phyloP scores from a whole-genome alignment of 2,888 invertebrate species.

The Trichacis sp. region DNA sequence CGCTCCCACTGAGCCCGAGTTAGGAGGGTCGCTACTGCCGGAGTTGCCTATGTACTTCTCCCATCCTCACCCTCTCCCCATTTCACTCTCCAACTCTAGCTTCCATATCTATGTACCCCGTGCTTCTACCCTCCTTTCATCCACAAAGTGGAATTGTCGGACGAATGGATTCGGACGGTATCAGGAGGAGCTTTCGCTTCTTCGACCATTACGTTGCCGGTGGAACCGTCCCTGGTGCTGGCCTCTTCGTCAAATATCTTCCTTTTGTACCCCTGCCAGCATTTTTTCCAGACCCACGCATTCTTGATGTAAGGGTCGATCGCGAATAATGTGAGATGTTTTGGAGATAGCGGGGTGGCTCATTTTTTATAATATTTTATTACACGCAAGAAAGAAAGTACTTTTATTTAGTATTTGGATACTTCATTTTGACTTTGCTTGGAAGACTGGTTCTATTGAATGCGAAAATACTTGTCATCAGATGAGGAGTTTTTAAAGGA shows the following conservation, averaged over 20 bases:
- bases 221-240: slow-evolving; percentile 34
- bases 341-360: too few relatives aligned
- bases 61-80: slow-evolving; percentile 43
- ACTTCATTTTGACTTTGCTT: too few relatives aligned
- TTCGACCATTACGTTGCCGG: slow-evolving; percentile 44
- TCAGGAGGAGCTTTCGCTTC: slow-evolving; percentile 43
- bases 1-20: slow-evolving; percentile 55
- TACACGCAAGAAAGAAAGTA: too few relatives aligned
- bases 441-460: too few relatives aligned
- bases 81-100: slow-evolving; percentile 10
- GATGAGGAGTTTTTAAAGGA: too few relatives aligned
- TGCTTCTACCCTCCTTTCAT: slow-evolving; percentile 38
- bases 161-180: slow-evolving; percentile 51
- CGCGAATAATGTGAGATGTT: too few relatives aligned
- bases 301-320: too few relatives aligned
- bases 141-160: slow-evolving; percentile 55
- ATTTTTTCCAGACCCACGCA: too few relatives aligned
- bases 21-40: slow-evolving; percentile 59
- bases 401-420: too few relatives aligned
- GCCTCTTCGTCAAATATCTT: slow-evolving; percentile 31
- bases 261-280: slow-evolving; percentile 15
- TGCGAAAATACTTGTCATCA: too few relatives aligned
- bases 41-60: slow-evolving; percentile 52
- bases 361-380: too few relatives aligned
- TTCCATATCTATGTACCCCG: slow-evolving; percentile 17